These are phyloP conservation scores for Semotilus atromaculatus DNA, from an alignment of 2,797 vertebrate species.

Conservation along the genomic window DNA sequence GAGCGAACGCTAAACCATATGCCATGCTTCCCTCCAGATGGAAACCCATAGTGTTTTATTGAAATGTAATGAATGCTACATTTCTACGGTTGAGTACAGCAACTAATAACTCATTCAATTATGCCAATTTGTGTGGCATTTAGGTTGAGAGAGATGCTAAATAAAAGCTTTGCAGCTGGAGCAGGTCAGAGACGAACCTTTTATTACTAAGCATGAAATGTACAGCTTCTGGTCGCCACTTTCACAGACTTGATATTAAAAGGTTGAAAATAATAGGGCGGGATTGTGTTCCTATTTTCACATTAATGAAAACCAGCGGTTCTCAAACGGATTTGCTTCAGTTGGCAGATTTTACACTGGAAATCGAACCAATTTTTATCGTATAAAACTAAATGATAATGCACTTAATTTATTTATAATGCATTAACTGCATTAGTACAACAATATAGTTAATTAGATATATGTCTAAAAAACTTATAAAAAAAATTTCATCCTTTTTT, in stretches of 20 bases:
- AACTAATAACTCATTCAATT: conserved; percentile 47
- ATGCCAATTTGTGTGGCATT: conserved; percentile 30
- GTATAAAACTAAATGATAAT: not conserved
- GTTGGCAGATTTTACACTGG: not conserved
- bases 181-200: not conserved
- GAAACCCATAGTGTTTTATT: conserved; percentile 42
- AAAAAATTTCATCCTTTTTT: no score
- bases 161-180: conserved; percentile 4
- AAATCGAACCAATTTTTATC: no score
- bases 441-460: no score
- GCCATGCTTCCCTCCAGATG: conserved; percentile 51
- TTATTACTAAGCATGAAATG: conserved; percentile 23
- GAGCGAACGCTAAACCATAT: conserved; percentile 40
- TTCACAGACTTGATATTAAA: not conserved
- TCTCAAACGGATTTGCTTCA: not conserved
- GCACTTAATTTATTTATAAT: not conserved
- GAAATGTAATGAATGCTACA: conserved; percentile 49
- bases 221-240: conserved; percentile 8
- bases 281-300: not conserved
- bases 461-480: no score
- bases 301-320: not conserved
- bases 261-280: not conserved
- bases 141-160: conserved; percentile 6
- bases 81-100: conserved; percentile 19
- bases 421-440: no score